A percentile compares a stretch with the other conserved stretches of the same genome.
Evolutionary conservation across 2,888 invertebrate genomes (phyloP).

Genomic region (Drosophila austrosaltans): DNA sequence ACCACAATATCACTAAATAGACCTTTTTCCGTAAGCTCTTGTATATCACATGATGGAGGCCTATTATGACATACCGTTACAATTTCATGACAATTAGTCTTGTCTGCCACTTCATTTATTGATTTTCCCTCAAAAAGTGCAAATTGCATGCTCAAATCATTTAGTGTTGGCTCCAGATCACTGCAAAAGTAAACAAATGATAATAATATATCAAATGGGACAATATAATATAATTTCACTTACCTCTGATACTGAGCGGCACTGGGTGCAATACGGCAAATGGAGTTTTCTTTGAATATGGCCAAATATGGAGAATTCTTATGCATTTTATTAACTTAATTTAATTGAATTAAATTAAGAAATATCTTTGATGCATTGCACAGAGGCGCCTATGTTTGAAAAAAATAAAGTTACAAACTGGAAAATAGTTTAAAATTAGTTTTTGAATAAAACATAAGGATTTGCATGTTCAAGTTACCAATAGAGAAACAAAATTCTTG

Average conservation of each 20-base stretch:
- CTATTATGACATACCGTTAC: neutral
- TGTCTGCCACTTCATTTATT: neutral
- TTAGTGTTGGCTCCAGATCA: neutral
- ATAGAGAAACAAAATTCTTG: neutral
- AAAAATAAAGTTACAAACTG: neutral
- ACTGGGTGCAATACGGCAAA: neutral
- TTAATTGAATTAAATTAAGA: neutral
- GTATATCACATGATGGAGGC: neutral
- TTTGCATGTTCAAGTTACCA: neutral
- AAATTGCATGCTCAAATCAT: neutral
- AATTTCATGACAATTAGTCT: neutral
- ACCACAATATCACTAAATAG: neutral
- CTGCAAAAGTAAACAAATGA: neutral
- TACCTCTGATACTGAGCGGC: neutral
- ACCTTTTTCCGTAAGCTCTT: neutral
- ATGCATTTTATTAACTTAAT: neutral
- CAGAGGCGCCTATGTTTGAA: neutral
- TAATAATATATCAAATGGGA: neutral
- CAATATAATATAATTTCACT: neutral
- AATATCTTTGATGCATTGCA: neutral
- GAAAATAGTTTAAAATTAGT: neutral
- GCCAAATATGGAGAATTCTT: neutral
- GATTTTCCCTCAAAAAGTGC: neutral
- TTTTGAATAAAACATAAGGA: neutral
- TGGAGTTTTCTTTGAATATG: neutral